These are phyloP conservation scores for Spea bombifrons DNA, from an alignment of 2,113 vertebrate species.

Conservation along the genomic window DNA sequence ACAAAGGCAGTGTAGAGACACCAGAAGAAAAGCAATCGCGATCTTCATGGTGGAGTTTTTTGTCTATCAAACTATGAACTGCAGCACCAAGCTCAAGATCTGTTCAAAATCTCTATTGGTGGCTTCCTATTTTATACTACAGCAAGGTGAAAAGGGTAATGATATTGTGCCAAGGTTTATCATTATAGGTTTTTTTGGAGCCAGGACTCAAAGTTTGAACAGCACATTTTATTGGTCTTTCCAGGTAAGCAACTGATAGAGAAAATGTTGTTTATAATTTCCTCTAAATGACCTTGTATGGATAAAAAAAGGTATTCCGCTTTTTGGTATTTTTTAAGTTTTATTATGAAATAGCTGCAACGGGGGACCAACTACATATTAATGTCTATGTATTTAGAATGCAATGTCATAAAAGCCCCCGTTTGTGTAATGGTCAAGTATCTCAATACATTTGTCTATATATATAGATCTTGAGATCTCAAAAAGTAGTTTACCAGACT, in stretches of 20 bases:
- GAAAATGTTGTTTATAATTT: background rate
- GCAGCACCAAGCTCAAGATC: background rate
- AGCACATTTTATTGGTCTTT: background rate
- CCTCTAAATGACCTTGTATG: background rate
- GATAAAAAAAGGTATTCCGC: no score
- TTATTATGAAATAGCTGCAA: no score
- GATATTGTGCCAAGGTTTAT: conserved; percentile 7
- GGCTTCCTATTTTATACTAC: conserved; percentile 13
- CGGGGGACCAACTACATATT: no score
- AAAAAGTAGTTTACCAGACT: no score
- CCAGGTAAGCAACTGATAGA: conserved; percentile 3
- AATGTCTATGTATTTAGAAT: no score
- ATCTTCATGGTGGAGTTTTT: conserved; percentile 31
- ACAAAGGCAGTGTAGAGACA: conserved; percentile 34
- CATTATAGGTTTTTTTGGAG: background rate
- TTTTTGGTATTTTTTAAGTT: no score
- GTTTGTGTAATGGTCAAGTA: no score
- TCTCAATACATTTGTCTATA: no score
- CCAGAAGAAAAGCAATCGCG: conserved; percentile 26
- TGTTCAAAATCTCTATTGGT: background rate
- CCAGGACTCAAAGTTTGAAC: background rate
- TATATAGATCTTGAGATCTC: no score
- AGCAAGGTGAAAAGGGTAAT: conserved; percentile 18
- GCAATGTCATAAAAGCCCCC: no score
- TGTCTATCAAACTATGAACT: conserved; percentile 1